phyloP scores from a whole-genome alignment of 2,113 vertebrate species.

The Caloenas nicobarica region DNA sequence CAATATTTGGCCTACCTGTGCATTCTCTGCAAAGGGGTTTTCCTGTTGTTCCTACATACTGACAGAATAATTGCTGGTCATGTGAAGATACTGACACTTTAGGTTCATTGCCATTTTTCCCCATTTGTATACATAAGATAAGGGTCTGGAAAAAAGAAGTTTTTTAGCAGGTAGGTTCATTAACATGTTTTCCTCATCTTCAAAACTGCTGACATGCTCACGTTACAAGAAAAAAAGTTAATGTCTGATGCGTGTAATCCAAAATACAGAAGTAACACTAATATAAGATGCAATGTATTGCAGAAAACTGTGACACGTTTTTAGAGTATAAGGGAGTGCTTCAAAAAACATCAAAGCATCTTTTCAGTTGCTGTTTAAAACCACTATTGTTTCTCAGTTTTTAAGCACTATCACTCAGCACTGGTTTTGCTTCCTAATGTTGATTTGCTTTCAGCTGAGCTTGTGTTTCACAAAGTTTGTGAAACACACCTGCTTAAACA shows the following conservation, averaged over 20 bases:
- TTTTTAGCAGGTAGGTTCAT: background rate
- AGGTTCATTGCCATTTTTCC: background rate
- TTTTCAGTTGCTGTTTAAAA: conserved; percentile 63
- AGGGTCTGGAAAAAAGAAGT: background rate
- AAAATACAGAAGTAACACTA: background rate
- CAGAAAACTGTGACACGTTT: background rate
- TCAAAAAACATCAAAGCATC: conserved; percentile 26
- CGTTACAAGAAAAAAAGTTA: background rate
- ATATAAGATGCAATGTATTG: background rate
- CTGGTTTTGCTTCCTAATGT: conserved; percentile 65
- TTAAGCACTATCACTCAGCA: conserved; percentile 65
- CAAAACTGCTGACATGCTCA: background rate
- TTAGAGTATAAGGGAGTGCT: background rate
- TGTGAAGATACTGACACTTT: background rate
- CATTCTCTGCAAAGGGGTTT: background rate
- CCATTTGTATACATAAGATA: background rate
- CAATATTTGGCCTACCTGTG: background rate
- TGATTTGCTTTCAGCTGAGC: conserved; percentile 61
- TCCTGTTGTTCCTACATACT: background rate
- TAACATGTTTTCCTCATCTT: background rate
- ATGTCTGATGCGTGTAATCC: background rate
- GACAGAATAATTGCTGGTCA: background rate
- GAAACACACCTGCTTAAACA: conserved; percentile 58
- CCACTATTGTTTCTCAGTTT: conserved; percentile 47
- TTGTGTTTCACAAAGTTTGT: conserved; percentile 55